These are phyloP conservation scores for Odontocolon sp. DNA, from an alignment of 2,888 invertebrate species.

Conservation along the genomic window DNA sequence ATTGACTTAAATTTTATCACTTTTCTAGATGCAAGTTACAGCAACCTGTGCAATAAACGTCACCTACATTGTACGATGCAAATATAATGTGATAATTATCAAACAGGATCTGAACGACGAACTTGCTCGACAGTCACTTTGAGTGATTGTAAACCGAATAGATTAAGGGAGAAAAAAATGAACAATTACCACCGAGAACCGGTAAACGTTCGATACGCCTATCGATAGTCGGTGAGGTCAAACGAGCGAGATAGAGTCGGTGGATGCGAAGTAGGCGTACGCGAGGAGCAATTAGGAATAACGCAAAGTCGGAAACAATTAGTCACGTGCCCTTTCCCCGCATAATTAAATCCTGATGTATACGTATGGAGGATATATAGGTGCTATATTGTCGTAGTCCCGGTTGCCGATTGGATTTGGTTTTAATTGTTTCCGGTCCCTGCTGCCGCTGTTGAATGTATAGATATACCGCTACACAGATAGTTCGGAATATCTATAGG, in stretches of 20 bases:
- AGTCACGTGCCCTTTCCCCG: constrained; percentile 68
- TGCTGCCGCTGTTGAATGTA: not conserved
- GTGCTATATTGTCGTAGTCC: constrained; percentile 60
- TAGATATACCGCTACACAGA: constrained; percentile 17
- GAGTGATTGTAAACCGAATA: constrained; percentile 37
- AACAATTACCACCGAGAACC: not conserved
- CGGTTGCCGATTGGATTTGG: constrained; percentile 62
- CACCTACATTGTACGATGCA: too few species aligned
- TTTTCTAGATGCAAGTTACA: too few species aligned
- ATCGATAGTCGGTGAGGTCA: constrained; percentile 34
- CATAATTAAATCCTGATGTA: constrained; percentile 67
- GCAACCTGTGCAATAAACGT: too few species aligned
- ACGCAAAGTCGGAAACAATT: constrained; percentile 75
- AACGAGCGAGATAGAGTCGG: constrained; percentile 48
- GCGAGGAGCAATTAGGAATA: constrained; percentile 70
- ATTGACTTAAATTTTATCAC: too few species aligned
- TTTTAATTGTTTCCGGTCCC: constrained; percentile 65
- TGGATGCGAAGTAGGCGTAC: constrained; percentile 58
- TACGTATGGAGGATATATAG: constrained; percentile 52
- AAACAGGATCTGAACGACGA: constrained; percentile 45
- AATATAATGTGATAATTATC: constrained; percentile 3
- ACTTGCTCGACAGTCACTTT: constrained; percentile 21
- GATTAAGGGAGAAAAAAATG: constrained; percentile 18
- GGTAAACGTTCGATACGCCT: constrained; percentile 39
- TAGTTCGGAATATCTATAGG: constrained; percentile 29